Evolutionary conservation across 1,140 invertebrate genomes (phyloP).

Genomic region (Palaemon carinicauda): DNA sequence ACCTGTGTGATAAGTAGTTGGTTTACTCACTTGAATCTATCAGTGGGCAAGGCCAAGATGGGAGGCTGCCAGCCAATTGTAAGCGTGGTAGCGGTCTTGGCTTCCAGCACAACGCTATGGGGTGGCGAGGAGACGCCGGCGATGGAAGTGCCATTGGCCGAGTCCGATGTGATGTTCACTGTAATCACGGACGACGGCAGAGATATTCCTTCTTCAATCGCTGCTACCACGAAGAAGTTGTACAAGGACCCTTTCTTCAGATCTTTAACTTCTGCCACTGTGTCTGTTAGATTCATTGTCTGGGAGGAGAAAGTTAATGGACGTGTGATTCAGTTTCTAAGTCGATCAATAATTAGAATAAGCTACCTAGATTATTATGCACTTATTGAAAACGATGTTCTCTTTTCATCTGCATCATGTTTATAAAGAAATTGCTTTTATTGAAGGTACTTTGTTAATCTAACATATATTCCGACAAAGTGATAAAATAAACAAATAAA

Average conservation of each 20-base stretch:
- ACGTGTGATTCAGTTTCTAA: no score
- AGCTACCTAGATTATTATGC: not conserved
- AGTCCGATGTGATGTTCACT: slow-evolving; percentile 73
- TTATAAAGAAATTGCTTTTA: no score
- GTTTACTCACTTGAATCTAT: slow-evolving; percentile 68
- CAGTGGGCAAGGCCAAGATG: slow-evolving; percentile 77
- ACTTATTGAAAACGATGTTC: no score
- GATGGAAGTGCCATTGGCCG: slow-evolving; percentile 58
- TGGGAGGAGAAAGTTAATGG: slow-evolving; percentile 62
- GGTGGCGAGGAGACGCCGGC: slow-evolving; percentile 75
- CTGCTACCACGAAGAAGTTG: slow-evolving; percentile 79
- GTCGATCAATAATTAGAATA: not conserved
- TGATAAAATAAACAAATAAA: no score
- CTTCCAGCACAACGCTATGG: slow-evolving; percentile 75
- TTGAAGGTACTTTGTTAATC: no score
- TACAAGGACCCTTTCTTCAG: slow-evolving; percentile 75
- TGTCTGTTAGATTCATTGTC: slow-evolving; percentile 75
- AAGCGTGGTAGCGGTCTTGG: slow-evolving; percentile 53
- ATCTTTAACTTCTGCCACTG: slow-evolving; percentile 69
- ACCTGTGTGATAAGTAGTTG: no score
- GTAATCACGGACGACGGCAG: slow-evolving; percentile 80
- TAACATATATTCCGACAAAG: no score
- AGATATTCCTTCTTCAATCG: slow-evolving; percentile 78
- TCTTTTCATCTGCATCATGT: no score
- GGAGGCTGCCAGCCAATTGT: slow-evolving; percentile 83